Evolutionary conservation across 2,113 vertebrate genomes (phyloP).

Genomic region (Dromaius novaehollandiae): DNA sequence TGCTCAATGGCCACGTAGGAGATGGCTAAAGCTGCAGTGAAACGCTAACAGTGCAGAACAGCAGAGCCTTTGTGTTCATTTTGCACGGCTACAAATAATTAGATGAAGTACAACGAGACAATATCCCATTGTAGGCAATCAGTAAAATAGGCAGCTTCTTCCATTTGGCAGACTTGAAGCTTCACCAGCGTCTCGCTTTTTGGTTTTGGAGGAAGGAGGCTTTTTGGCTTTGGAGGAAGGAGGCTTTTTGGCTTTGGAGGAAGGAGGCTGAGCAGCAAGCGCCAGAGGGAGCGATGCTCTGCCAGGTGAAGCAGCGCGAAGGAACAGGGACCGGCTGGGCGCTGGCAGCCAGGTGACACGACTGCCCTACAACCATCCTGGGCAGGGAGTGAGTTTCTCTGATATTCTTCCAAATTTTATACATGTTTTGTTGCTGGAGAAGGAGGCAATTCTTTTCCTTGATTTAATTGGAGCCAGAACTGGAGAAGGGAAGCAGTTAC

Average conservation of each 20-base stretch:
- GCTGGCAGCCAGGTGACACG: not conserved
- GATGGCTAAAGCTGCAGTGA: constrained; percentile 20
- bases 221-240: not conserved
- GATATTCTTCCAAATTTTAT: not conserved
- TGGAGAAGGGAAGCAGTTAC: not conserved
- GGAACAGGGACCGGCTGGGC: not conserved
- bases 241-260: not conserved
- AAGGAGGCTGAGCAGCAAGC: not conserved
- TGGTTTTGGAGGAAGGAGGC: not conserved
- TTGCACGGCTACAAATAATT: not conserved
- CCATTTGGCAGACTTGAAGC: no score
- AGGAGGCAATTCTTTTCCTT: not conserved
- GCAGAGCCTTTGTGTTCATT: not conserved
- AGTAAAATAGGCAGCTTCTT: not conserved
- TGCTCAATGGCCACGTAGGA: not conserved
- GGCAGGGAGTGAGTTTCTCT: not conserved
- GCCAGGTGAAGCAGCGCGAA: not conserved
- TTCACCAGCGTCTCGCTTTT: no score
- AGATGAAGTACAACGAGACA: not conserved
- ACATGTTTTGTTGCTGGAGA: not conserved
- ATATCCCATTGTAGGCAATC: not conserved
- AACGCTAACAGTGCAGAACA: not conserved
- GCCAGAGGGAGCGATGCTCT: not conserved
- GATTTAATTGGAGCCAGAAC: not conserved
- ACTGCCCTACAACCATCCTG: not conserved